Base-by-base conservation (phyloP, 2,888 invertebrate genomes). In the Drosophila cyrtoloma region DNA sequence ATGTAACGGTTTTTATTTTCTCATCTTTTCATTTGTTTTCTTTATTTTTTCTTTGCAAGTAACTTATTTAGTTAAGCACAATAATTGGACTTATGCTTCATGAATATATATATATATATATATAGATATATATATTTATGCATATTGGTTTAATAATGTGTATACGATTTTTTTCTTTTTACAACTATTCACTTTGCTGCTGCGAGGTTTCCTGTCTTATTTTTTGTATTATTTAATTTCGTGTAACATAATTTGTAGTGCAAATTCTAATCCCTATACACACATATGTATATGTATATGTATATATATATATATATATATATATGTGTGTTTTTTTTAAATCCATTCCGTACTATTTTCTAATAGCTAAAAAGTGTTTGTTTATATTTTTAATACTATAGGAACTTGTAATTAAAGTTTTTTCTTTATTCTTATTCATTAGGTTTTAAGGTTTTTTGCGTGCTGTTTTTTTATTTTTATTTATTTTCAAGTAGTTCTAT, bases 331-430 rank as follows among this genome's bases (percentile, higher is more conserved):
- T 26, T 64, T 26, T 52, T 26, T 58, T 44, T 32, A 22, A 51
- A 60, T 60, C 51, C 35, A 19, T 51, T 44, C 26, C 32, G 59
- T n/a, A 47, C 52, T 70, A 42, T 42, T 33, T 53, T 63, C 58
- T 74, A 77, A 71, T 19, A 55, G 6, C 39, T 70, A 61, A 58
- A 58, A 71, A 65, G 3, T 35, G 5, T 16, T 16, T 71, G 28
- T 39, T 30, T 51, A 69, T 58, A 63, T 75, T 62, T 80, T 86
- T 58, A 84, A 77, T 77, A 69, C 87, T 85, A 82, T 87, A 87
- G 86, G 86, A 87, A 87, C 86, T 88, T 86, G 73, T 81, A 74
- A 76, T 77, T 84, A 78, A 82, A 82, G 76, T 86, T 82, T 71
- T 73, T 57, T 57, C 65, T 62, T 76, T 71, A 72, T 69, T 68